Conservation (phyloP, 2,113 vertebrate genomes). For the Halcyon senegalensis region DNA sequence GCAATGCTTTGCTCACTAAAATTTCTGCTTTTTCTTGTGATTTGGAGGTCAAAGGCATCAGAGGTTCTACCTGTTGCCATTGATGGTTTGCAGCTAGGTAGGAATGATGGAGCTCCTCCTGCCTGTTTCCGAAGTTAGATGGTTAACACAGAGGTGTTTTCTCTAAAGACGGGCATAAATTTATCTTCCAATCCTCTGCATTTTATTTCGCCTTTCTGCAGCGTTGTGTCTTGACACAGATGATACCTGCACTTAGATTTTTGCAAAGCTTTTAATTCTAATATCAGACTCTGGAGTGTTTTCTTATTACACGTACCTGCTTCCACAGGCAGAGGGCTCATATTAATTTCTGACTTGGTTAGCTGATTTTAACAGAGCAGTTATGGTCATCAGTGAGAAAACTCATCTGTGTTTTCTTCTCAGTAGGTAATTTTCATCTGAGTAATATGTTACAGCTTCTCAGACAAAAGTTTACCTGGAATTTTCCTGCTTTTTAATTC, state of each 20-base stretch:
- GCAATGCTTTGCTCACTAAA: not conserved
- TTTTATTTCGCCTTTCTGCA: not conserved
- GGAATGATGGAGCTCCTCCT: not conserved
- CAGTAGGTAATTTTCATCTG: slow-evolving; percentile 30
- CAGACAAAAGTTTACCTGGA: not conserved
- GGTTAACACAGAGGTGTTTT: not conserved
- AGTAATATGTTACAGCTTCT: not conserved
- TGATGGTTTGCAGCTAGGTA: not conserved
- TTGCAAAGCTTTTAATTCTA: not conserved
- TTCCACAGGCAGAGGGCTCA: not conserved
- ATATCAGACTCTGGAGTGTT: not conserved
- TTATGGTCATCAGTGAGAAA: not conserved
- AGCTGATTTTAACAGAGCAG: not conserved
- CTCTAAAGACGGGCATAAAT: not conserved
- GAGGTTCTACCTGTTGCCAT: not conserved
- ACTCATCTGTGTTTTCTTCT: slow-evolving; percentile 13
- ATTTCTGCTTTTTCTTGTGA: not conserved
- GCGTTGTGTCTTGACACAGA: not conserved
- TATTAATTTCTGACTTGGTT: not conserved
- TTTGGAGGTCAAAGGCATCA: not conserved
- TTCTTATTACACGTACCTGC: not conserved
- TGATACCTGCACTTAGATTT: not conserved
- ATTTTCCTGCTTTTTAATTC: not conserved
- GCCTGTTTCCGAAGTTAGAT: not conserved
- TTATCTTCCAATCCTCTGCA: not conserved